Evolutionary conservation across 2,888 invertebrate species (phyloP).

Genomic region (Yponomeuta malinellus): DNA sequence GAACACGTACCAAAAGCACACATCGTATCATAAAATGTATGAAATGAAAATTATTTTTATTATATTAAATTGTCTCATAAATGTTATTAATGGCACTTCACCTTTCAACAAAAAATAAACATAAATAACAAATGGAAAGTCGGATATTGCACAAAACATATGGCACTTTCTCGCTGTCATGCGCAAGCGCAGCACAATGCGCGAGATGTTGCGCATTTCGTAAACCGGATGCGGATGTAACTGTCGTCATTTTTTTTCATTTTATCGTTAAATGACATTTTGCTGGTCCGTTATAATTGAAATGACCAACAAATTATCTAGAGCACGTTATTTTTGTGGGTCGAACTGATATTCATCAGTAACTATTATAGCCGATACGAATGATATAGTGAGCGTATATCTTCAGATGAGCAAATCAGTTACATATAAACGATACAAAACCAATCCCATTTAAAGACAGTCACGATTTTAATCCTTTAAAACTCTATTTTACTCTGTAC

Average conservation of each 20-base stretch:
- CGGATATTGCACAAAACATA: slow-evolving; percentile 2
- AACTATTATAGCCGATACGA: too few species aligned
- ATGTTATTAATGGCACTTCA: background rate
- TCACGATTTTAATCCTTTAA: background rate
- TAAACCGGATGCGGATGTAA: slow-evolving; percentile 8
- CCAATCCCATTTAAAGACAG: background rate
- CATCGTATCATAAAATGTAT: too few species aligned
- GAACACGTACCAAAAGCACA: too few species aligned
- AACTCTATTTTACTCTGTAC: background rate
- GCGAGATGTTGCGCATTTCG: background rate
- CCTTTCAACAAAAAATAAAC: slow-evolving; percentile 13
- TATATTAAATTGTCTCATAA: background rate
- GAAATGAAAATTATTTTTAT: too few species aligned
- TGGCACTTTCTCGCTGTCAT: background rate
- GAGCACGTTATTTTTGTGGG: background rate
- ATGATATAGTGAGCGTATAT: background rate
- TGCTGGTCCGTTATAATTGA: background rate
- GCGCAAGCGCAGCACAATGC: slow-evolving; percentile 3
- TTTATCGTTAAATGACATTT: background rate
- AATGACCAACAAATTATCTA: background rate
- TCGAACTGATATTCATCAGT: background rate
- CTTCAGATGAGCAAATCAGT: background rate
- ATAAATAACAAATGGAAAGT: slow-evolving; percentile 13
- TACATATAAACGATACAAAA: background rate
- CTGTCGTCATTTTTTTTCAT: background rate